Percentiles rank a stretch among this genome's conserved stretches.
phyloP scores from a whole-genome alignment of 1,140 invertebrate genomes.

The Eriocheir sinensis region DNA sequence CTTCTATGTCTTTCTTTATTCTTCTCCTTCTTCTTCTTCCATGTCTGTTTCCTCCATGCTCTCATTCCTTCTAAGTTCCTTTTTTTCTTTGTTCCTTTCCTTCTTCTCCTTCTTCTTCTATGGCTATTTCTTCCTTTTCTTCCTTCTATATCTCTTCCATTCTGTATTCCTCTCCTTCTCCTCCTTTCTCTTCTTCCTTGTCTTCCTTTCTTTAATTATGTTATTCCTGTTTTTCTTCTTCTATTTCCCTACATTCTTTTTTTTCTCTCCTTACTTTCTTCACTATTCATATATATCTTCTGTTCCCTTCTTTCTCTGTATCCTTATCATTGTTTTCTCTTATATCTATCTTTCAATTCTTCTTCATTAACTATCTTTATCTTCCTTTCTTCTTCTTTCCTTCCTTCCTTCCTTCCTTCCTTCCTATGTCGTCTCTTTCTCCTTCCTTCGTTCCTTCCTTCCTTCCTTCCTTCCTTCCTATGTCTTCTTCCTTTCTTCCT shows the following conservation, averaged over 20 bases:
- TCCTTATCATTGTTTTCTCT: neutral
- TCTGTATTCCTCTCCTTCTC: neutral
- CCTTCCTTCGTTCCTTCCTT: too few relatives aligned
- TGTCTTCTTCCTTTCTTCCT: neutral
- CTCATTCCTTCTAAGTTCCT: neutral
- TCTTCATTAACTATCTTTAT: neutral
- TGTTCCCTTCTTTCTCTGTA: neutral
- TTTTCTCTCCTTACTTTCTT: neutral
- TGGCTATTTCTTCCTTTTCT: neutral
- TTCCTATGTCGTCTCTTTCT: neutral
- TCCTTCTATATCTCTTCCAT: neutral
- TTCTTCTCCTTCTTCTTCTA: neutral
- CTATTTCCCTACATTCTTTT: neutral
- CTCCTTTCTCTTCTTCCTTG: slow-evolving; percentile 7
- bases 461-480: neutral
- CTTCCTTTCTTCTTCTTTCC: neutral
- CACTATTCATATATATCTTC: neutral
- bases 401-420: neutral
- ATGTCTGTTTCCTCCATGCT: neutral
- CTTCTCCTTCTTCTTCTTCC: neutral
- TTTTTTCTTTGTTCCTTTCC: neutral
- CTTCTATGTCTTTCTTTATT: neutral
- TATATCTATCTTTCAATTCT: too few relatives aligned
- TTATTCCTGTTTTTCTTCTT: neutral
- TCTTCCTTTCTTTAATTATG: slow-evolving; percentile 30